These are phyloP conservation scores for Epirrhoe tristata DNA, from an alignment of 2,888 invertebrate species.

Conservation along the genomic window DNA sequence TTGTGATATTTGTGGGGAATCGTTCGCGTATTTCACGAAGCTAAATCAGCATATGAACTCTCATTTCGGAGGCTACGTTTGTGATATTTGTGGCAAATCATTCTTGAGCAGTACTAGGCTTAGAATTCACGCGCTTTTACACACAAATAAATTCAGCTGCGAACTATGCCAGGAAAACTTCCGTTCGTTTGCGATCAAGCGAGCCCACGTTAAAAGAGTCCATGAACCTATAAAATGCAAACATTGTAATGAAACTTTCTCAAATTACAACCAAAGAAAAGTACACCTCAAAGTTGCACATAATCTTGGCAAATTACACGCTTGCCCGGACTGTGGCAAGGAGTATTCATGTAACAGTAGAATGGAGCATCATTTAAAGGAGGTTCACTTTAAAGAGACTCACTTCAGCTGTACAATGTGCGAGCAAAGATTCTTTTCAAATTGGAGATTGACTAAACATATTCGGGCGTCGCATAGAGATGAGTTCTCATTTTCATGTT, in stretches of 20 bases:
- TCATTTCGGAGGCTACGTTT: slow-evolving; percentile 76
- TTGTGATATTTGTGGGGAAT: slow-evolving; percentile 65
- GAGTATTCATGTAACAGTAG: slow-evolving; percentile 33
- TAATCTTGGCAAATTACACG: slow-evolving; percentile 14
- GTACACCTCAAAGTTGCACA: slow-evolving; percentile 46
- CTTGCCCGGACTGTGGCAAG: slow-evolving; percentile 29
- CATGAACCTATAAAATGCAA: slow-evolving; percentile 58
- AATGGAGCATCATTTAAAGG: slow-evolving; percentile 69
- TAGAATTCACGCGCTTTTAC: slow-evolving; percentile 65
- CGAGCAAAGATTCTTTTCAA: slow-evolving; percentile 80
- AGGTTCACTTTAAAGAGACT: slow-evolving; percentile 77
- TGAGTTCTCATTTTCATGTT: slow-evolving; percentile 70
- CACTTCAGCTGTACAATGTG: slow-evolving; percentile 78
- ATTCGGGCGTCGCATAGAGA: slow-evolving; percentile 79
- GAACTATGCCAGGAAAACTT: slow-evolving; percentile 65
- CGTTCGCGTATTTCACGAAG: slow-evolving; percentile 67
- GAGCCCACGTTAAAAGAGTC: slow-evolving; percentile 58
- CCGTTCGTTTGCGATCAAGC: slow-evolving; percentile 55
- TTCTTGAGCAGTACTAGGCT: slow-evolving; percentile 65
- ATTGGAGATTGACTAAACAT: slow-evolving; percentile 79
- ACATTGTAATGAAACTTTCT: slow-evolving; percentile 53
- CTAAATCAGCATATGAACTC: slow-evolving; percentile 73
- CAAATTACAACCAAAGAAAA: slow-evolving; percentile 56
- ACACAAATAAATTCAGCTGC: slow-evolving; percentile 59
- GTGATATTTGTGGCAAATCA: slow-evolving; percentile 72